Percentiles rank a stretch among this genome's conserved stretches.
These are phyloP conservation scores for Endomychus coccineus DNA, from an alignment of 2,888 invertebrate genomes.

Conservation along the genomic window DNA sequence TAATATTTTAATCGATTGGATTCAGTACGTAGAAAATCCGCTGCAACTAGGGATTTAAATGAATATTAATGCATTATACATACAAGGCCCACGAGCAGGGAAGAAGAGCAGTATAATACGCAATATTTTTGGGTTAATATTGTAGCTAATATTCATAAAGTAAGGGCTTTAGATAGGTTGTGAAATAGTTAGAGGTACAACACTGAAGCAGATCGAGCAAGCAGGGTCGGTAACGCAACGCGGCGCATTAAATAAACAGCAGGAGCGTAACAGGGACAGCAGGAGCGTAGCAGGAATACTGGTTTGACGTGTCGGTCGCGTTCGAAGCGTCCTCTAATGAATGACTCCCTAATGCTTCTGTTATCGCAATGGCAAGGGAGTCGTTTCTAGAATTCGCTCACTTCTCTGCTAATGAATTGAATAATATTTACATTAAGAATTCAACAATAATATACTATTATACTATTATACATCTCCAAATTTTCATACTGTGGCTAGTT, in stretches of 20 bases:
- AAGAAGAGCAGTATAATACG: too few species aligned
- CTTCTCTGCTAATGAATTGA: constrained; percentile 36
- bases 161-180: too few species aligned
- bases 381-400: constrained; percentile 33
- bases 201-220: too few species aligned
- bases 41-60: too few species aligned
- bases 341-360: constrained; percentile 35
- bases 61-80: too few species aligned
- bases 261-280: constrained; percentile 2
- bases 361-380: constrained; percentile 35
- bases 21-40: too few species aligned
- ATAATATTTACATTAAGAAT: constrained; percentile 37
- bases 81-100: too few species aligned
- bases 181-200: too few species aligned
- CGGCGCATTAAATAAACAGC: constrained; percentile 4
- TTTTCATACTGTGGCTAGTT: constrained; percentile 8
- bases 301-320: constrained; percentile 2
- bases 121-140: too few species aligned
- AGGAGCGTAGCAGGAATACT: constrained; percentile 5
- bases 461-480: constrained; percentile 23
- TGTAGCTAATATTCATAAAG: too few species aligned
- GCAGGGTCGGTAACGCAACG: background rate
- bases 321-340: constrained; percentile 25
- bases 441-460: constrained; percentile 34
- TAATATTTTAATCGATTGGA: too few species aligned